Base-by-base conservation (phyloP, 92 coral and sea anemone genomes). In the Parazoanthus atlanticus region DNA sequence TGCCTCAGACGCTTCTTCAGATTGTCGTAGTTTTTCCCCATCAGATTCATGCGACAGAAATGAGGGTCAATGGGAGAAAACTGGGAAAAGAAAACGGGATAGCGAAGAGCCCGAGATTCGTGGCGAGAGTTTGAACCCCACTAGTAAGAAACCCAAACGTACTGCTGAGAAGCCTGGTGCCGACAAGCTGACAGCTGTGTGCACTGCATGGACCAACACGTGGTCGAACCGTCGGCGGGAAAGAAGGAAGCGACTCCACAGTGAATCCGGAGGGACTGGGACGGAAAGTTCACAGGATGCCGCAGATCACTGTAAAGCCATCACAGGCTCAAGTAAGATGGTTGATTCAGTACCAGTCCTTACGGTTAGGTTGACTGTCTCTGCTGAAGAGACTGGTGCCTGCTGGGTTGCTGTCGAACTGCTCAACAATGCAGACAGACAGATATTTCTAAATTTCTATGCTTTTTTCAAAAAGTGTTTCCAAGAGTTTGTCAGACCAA, bases 181-280 rank as follows among this genome's bases (percentile, higher is more conserved):
- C 15, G 67, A 84, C 17, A 71, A 84, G 67, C 30, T 84, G 26
- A 70, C 87, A 41, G 93, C 90, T 3, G 49, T 76, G 13, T 95
- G 94, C 70, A 95, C 93, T 38, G 98, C 98, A 26, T 85, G 32
- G 79, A 84, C 88, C 23, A 95, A 93, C 88, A 95, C 98, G 30
- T 95, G 98, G 98, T 93, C 95, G 34, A 92, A 93, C 71, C 84
- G 92, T 56, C 90, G 98, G 16, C 91, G 93, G 81, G 95, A 95
- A 82, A 76, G 96, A 19, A 89, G 94, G 56, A 93, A 84, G 87
- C 79, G 76, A 28, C 47, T 80, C 30, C 80, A 43, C 65, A 86
- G 54, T 26, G 88, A 72, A 12, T 69, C 49, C 49, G 86, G 36
- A 71, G 84, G 33, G 13, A 82, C 70, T 15, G 85, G 15, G 15